phyloP scores from a whole-genome alignment of 2,113 vertebrate species.

The Vulpes ferrilata region DNA sequence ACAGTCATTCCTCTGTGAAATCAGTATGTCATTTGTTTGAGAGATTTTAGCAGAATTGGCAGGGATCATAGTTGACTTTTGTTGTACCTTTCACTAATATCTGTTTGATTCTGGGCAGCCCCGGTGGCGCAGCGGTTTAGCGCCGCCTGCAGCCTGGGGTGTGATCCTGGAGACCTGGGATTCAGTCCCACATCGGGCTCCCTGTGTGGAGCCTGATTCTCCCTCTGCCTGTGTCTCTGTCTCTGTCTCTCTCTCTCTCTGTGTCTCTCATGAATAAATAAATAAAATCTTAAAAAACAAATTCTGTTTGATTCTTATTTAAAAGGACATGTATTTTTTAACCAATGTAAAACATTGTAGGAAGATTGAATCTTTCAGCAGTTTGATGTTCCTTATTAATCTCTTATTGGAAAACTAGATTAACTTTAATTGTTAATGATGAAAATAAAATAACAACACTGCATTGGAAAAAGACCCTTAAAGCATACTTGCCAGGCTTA shows the following conservation, averaged over 20 bases:
- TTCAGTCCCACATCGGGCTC: too few species aligned
- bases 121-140: too few species aligned
- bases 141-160: too few species aligned
- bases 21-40: constrained; percentile 27
- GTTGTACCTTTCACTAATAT: neutral
- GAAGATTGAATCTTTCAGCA: neutral
- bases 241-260: too few species aligned
- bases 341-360: neutral
- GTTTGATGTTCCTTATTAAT: neutral
- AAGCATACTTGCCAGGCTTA: neutral
- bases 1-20: constrained; percentile 23
- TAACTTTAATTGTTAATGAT: neutral
- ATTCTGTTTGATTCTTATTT: constrained; percentile 3
- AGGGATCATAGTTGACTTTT: constrained; percentile 35
- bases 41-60: constrained; percentile 30
- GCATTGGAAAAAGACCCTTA: neutral
- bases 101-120: neutral
- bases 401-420: neutral
- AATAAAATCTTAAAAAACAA: neutral
- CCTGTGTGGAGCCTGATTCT: too few species aligned
- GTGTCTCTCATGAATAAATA: too few species aligned
- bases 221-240: too few species aligned
- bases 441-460: neutral
- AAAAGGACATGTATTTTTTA: neutral
- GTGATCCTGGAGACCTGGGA: too few species aligned